These are phyloP conservation scores for Craseonycteris thonglongyai DNA, from an alignment of 2,113 vertebrate genomes.

Conservation along the genomic window DNA sequence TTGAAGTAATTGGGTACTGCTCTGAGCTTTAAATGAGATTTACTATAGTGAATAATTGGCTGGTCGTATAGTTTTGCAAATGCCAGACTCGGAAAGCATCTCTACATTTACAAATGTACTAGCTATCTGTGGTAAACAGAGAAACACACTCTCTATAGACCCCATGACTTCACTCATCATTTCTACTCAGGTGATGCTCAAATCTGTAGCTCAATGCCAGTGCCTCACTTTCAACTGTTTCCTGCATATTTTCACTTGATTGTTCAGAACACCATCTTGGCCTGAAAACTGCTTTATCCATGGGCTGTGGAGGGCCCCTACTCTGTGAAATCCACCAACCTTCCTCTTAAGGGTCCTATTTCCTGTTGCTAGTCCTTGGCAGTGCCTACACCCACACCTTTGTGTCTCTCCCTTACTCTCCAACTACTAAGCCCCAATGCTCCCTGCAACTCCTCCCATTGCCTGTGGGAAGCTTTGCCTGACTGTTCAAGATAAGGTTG, in stretches of 20 bases:
- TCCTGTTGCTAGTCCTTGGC: neutral
- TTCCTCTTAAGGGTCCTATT: neutral
- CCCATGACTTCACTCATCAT: neutral
- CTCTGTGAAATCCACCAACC: neutral
- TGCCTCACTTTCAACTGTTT: no score
- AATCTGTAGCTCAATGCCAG: neutral
- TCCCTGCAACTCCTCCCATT: fast-evolving
- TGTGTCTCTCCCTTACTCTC: neutral
- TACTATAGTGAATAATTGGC: neutral
- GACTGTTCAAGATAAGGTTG: neutral
- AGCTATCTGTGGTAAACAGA: neutral
- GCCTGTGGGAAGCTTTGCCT: neutral
- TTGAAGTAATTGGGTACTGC: neutral
- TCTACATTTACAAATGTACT: neutral
- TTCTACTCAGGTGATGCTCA: no score
- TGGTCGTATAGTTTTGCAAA: neutral
- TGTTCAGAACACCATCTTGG: neutral
- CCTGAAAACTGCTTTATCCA: neutral
- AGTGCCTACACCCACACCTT: neutral
- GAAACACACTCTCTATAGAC: neutral
- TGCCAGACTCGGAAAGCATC: neutral
- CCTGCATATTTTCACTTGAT: neutral
- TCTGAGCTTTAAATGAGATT: neutral
- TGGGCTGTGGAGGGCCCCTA: neutral
- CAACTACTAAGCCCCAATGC: neutral